Evolutionary conservation across 1,140 invertebrate genomes (phyloP).

Genomic region (Drosophila chauvacae): DNA sequence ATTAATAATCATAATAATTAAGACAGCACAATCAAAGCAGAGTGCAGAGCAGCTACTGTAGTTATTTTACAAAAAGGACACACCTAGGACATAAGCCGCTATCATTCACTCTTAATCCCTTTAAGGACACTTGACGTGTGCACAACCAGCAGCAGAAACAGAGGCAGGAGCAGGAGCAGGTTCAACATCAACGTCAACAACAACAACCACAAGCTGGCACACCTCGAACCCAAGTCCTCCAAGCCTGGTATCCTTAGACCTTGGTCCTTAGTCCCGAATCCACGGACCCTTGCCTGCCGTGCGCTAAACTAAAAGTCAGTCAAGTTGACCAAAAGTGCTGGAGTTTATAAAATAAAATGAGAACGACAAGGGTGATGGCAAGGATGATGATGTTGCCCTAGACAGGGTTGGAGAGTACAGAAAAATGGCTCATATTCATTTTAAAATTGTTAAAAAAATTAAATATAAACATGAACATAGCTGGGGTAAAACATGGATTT

Average conservation of each 20-base stretch:
- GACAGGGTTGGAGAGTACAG: not conserved
- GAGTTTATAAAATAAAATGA: conserved; percentile 82
- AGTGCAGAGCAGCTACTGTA: conserved; percentile 19
- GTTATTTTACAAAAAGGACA: conserved; percentile 66
- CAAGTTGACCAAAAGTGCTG: conserved; percentile 80
- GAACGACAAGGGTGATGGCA: conserved; percentile 49
- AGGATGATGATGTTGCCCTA: conserved; percentile 5
- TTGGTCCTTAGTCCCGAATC: conserved; percentile 5
- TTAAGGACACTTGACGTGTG: conserved; percentile 81
- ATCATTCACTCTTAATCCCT: conserved; percentile 81
- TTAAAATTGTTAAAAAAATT: not conserved
- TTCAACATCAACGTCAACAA: conserved; percentile 6
- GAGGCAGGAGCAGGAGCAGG: conserved; percentile 10
- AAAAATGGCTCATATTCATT: not conserved
- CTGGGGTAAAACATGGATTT: not conserved
- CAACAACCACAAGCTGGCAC: conserved; percentile 62
- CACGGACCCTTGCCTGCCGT: conserved; percentile 4
- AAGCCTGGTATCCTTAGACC: not conserved
- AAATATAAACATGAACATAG: not conserved
- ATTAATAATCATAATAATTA: not conserved
- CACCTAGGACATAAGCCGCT: conserved; percentile 81
- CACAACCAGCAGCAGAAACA: conserved; percentile 31
- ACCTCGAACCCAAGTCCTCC: conserved; percentile 40
- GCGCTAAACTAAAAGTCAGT: conserved; percentile 72
- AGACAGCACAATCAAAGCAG: conserved; percentile 1